Percentiles rank a stretch among this genome's conserved stretches.
Conservation (phyloP, 2,797 vertebrate genomes). For the Rhynchonycteris naso region DNA sequence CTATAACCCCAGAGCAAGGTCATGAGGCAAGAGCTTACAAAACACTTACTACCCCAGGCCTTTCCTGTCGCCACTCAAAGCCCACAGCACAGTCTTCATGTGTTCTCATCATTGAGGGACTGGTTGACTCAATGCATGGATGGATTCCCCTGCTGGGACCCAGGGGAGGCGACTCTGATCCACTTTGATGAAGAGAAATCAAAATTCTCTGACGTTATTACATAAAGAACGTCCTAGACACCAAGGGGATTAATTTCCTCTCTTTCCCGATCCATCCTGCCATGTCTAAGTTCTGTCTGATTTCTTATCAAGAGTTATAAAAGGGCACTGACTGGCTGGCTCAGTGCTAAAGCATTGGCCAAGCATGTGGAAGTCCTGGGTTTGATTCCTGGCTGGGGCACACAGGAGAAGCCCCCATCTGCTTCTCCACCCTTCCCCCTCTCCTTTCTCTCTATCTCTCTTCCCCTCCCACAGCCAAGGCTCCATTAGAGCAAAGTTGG, state of each 20-base stretch:
- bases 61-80: background rate
- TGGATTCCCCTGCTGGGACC: background rate
- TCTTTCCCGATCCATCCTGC: background rate
- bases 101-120: background rate
- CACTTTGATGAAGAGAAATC: constrained; percentile 3
- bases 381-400: too few relatives aligned
- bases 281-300: constrained; percentile 1
- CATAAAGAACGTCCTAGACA: background rate
- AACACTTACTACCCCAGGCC: background rate
- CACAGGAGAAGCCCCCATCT: too few relatives aligned
- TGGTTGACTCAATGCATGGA: background rate
- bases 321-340: too few relatives aligned
- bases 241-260: background rate
- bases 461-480: too few relatives aligned
- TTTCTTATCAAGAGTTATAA: constrained; percentile 20
- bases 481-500: too few relatives aligned
- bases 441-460: too few relatives aligned
- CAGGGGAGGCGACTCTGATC: background rate
- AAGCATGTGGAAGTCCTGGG: too few relatives aligned
- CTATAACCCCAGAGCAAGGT: background rate
- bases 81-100: background rate
- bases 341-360: too few relatives aligned
- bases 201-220: background rate
- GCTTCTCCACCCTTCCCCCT: too few relatives aligned
- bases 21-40: background rate